Percentiles rank a stretch among this genome's conserved stretches.
Evolutionary conservation across 1,140 invertebrate species (phyloP).

Genomic region (Drosophila hydei): DNA sequence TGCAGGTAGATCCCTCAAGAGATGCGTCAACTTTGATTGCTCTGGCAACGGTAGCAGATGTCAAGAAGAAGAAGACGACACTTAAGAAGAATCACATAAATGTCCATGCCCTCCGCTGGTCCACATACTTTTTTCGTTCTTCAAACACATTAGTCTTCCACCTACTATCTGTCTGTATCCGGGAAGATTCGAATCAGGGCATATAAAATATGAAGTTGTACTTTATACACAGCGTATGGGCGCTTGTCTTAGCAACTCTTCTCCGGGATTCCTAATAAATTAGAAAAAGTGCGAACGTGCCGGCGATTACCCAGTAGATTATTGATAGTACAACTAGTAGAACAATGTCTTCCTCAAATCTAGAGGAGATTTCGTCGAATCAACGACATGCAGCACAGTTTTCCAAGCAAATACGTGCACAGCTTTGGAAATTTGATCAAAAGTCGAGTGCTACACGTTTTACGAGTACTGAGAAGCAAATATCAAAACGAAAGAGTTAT

Average conservation of each 20-base stretch:
- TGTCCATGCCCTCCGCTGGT: not conserved
- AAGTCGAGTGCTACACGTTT: conserved; percentile 62
- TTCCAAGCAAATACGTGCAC: conserved; percentile 63
- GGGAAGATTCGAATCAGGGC: no score
- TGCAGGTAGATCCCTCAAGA: conserved; percentile 6
- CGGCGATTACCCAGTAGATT: conserved; percentile 55
- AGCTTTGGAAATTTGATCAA: conserved; percentile 29
- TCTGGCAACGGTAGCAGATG: conserved; percentile 15
- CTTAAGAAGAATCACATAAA: not conserved
- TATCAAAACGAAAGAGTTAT: conserved; percentile 65
- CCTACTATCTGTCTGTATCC: no score
- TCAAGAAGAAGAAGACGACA: not conserved
- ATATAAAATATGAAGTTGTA: no score
- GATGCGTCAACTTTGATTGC: conserved; percentile 11
- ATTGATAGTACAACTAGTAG: conserved; percentile 39
- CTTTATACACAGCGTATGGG: no score
- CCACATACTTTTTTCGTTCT: no score
- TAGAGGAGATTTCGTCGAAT: conserved; percentile 56
- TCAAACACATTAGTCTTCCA: not conserved
- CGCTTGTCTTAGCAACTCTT: not conserved
- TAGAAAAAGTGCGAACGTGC: conserved; percentile 46
- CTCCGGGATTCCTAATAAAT: conserved; percentile 4
- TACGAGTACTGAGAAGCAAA: conserved; percentile 57
- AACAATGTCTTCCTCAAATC: conserved; percentile 51
- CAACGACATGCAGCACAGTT: conserved; percentile 46